phyloP scores from a whole-genome alignment of 2,888 invertebrate species.

The Sinohyriopsis cumingii region DNA sequence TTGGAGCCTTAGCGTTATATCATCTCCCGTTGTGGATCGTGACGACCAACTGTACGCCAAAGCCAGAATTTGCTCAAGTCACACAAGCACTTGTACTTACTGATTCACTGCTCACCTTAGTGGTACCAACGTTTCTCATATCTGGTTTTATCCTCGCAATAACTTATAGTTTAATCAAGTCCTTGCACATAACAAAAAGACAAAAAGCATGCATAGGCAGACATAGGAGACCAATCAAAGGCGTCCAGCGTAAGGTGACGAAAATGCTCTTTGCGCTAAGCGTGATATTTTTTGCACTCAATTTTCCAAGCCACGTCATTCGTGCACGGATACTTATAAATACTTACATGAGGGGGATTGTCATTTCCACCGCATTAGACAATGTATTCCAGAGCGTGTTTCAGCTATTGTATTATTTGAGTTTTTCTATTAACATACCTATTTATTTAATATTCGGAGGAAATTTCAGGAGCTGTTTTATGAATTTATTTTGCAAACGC shows the following conservation, averaged over 20 bases:
- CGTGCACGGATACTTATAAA: slow-evolving; percentile 32
- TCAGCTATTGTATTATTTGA: slow-evolving; percentile 52
- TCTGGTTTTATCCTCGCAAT: slow-evolving; percentile 23
- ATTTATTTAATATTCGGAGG: slow-evolving; percentile 53
- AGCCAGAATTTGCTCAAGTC: too few species aligned
- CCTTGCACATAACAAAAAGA: slow-evolving; percentile 24
- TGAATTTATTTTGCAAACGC: slow-evolving; percentile 18
- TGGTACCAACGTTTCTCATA: slow-evolving; percentile 19
- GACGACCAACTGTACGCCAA: too few species aligned
- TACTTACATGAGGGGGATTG: slow-evolving; percentile 14
- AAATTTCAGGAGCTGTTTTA: slow-evolving; percentile 46
- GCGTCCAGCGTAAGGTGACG: slow-evolving; percentile 39
- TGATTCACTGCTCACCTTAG: slow-evolving; percentile 14
- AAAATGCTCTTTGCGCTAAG: slow-evolving; percentile 46
- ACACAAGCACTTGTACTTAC: too few species aligned
- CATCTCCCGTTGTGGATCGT: slow-evolving; percentile 37
- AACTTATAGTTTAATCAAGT: slow-evolving; percentile 23
- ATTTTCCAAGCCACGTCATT: slow-evolving; percentile 52
- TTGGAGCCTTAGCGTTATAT: slow-evolving; percentile 30
- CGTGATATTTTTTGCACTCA: slow-evolving; percentile 43
- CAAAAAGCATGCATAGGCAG: slow-evolving; percentile 12
- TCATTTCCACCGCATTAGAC: slow-evolving; percentile 13
- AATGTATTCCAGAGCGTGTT: slow-evolving; percentile 33
- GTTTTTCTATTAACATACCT: slow-evolving; percentile 54
- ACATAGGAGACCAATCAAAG: slow-evolving; percentile 11